phyloP scores from a whole-genome alignment of 2,113 vertebrate species.

The Rhinolophus ferrumequinum region DNA sequence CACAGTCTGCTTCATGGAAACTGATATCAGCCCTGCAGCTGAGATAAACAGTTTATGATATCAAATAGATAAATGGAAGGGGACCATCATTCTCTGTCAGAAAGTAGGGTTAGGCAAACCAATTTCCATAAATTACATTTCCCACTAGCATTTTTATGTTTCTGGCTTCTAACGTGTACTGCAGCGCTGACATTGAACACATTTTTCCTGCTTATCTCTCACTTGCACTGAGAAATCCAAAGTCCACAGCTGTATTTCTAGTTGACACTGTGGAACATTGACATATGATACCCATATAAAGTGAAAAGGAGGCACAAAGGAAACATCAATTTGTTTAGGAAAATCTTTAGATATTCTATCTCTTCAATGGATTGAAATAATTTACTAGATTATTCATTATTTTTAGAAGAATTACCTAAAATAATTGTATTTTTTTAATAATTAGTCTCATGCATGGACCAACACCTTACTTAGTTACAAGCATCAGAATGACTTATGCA shows the following conservation, averaged over 20 bases:
- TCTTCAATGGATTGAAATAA: not conserved
- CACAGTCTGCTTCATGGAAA: constrained; percentile 44
- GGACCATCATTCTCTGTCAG: constrained; percentile 56
- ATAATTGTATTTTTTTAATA: not conserved
- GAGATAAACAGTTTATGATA: constrained; percentile 61
- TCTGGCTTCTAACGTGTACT: not conserved
- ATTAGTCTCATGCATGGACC: not conserved
- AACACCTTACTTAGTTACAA: not conserved
- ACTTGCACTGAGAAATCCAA: not conserved
- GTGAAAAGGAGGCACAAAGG: not conserved
- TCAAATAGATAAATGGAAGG: constrained; percentile 37
- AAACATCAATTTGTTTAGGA: not conserved
- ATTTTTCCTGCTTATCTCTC: constrained; percentile 55
- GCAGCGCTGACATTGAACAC: not conserved
- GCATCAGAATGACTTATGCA: not conserved
- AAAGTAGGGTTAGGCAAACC: constrained; percentile 22
- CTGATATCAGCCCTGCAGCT: not conserved
- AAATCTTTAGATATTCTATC: not conserved
- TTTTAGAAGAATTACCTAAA: not conserved
- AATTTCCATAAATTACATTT: constrained; percentile 63
- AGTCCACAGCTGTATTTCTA: constrained; percentile 51
- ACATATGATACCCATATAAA: not conserved
- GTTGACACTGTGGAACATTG: constrained; percentile 3
- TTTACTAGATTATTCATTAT: not conserved
- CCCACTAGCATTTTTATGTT: constrained; percentile 28